Base-by-base conservation (phyloP, 2,113 vertebrate genomes). In the Cyanocitta stelleri region DNA sequence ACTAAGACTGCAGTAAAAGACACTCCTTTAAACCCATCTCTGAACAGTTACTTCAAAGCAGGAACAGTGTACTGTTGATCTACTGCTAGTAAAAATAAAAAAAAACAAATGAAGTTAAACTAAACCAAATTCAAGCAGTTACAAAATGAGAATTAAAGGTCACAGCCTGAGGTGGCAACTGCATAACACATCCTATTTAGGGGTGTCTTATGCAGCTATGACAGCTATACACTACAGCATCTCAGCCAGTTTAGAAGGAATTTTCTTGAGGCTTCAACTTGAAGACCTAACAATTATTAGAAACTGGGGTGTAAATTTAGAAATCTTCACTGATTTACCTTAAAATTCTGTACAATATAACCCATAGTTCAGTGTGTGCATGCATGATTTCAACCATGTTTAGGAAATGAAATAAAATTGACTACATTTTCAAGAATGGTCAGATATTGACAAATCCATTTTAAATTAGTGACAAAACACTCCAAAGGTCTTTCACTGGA, bases 21-120 rank as follows among this genome's bases (percentile, higher is more conserved):
- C 11, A 35, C 12, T 92, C 55, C 56, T 87, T 82, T 62, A 87
- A 76, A 75, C 10, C 26, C 24, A 2, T 62, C 44, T 85, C 62
- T 82, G 84, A 87, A 41, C 5, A 59, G 58, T 66, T 58, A 58
- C n/a, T 93, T 91, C 85, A 91, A 89, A 94, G 54, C 14, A 87
- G 32, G 37, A 91, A 46, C 39, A 23, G 54, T 43, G 13, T 75
- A 24, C 32, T 76, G 49, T 79, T 87, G 66, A 82, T 82, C 49
- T 76, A 14, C 16, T 49, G 27, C 37, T 62, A 87, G 18, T 39
- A 77, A 89, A 94, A 86, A 90, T 43, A 81, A 85, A 49, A 46
- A 49, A 46, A 84, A 87, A 88, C 43, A 87, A 82, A 56, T 29
- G 2, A 58, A 75, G 11, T 22, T 35, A 54, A 51, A 35, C 29